Percentiles rank a stretch among this genome's conserved stretches.
phyloP scores from a whole-genome alignment of 2,113 vertebrate genomes.

The Lycocorax pyrrhopterus region DNA sequence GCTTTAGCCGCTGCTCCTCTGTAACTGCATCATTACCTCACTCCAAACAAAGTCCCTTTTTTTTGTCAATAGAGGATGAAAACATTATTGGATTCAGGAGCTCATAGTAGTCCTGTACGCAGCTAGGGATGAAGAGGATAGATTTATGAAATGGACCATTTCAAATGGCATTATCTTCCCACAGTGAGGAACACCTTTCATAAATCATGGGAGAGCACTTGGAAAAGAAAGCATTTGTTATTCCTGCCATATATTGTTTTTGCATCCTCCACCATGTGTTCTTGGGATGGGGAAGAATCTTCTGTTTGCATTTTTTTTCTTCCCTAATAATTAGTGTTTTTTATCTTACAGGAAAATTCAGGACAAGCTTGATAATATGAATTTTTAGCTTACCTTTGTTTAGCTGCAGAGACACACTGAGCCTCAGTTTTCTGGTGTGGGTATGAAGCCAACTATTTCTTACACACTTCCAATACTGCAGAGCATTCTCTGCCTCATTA shows the following conservation, averaged over 20 bases:
- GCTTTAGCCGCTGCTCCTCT: conserved; percentile 69
- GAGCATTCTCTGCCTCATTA: conserved; percentile 16
- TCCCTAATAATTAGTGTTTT: background rate
- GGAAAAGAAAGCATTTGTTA: conserved; percentile 77
- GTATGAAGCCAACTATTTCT: background rate
- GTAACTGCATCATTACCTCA: conserved; percentile 77
- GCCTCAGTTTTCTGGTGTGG: background rate
- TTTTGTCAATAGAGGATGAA: conserved; percentile 82
- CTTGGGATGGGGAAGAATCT: background rate
- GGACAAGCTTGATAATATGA: background rate
- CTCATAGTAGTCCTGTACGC: conserved; percentile 69
- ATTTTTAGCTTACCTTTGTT: background rate
- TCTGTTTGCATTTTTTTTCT: background rate
- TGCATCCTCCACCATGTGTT: conserved; percentile 46
- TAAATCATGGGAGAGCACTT: conserved; percentile 80
- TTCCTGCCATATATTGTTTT: conserved; percentile 58
- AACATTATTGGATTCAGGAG: conserved; percentile 83
- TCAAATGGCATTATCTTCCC: conserved; percentile 88
- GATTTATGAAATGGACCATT: conserved; percentile 92
- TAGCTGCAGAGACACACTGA: background rate
- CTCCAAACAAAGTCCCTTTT: conserved; percentile 74
- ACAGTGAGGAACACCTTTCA: conserved; percentile 84
- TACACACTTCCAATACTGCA: background rate
- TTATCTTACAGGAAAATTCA: background rate
- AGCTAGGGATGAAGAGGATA: conserved; percentile 74